These are phyloP conservation scores for Phaedon cochleariae DNA, from an alignment of 2,888 invertebrate species.

Conservation along the genomic window DNA sequence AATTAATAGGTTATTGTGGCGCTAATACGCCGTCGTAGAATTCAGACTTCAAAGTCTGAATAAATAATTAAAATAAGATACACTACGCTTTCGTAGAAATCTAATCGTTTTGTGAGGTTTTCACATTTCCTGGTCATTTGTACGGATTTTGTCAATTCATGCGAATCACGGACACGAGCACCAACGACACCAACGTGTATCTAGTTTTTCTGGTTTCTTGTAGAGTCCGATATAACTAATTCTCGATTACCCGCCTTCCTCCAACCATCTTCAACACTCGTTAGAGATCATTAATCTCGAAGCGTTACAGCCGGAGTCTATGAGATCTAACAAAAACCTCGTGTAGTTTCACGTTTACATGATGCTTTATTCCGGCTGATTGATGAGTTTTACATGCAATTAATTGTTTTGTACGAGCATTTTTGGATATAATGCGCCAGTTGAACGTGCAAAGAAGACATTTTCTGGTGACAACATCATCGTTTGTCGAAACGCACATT, in stretches of 20 bases:
- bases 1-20: too few relatives aligned
- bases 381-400: slow-evolving; percentile 10
- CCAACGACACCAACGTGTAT: not conserved
- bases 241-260: not conserved
- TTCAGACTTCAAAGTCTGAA: too few relatives aligned
- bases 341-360: slow-evolving; percentile 14
- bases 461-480: not conserved
- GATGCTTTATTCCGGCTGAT: not conserved
- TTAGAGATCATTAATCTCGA: slow-evolving; percentile 22
- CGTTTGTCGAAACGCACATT: too few relatives aligned
- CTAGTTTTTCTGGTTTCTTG: not conserved
- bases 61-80: too few relatives aligned
- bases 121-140: not conserved
- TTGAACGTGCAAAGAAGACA: not conserved
- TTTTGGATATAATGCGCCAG: not conserved
- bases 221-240: not conserved
- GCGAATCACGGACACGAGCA: too few relatives aligned
- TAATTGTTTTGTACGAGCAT: not conserved
- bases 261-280: slow-evolving; percentile 2
- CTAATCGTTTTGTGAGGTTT: too few relatives aligned
- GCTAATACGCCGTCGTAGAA: too few relatives aligned
- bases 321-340: slow-evolving; percentile 11
- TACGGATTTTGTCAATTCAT: not conserved
- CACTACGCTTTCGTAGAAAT: too few relatives aligned
- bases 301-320: slow-evolving; percentile 13